Conservation (phyloP, 2,113 vertebrate genomes). For the Seriola aureovittata region DNA sequence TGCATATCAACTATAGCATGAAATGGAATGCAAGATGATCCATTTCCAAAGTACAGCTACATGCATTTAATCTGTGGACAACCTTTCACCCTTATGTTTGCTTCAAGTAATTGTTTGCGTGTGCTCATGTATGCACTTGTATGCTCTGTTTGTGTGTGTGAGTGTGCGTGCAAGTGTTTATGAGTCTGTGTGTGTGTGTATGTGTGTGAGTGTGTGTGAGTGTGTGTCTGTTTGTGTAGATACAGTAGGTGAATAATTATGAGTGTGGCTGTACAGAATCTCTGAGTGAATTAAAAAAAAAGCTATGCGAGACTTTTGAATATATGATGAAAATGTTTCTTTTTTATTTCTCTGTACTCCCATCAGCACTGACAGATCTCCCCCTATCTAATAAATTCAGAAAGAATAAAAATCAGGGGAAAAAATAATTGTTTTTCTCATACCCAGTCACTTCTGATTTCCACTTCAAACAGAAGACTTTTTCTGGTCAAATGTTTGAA, state of each 20-base stretch:
- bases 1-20: conserved; percentile 82
- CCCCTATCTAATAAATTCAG: conserved; percentile 33
- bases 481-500: conserved; percentile 23
- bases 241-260: conserved; percentile 19
- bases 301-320: conserved; percentile 63
- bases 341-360: conserved; percentile 61
- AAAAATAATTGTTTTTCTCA: neutral
- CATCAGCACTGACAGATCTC: conserved; percentile 68
- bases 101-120: conserved; percentile 61
- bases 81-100: conserved; percentile 54
- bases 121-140: conserved; percentile 62
- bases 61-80: conserved; percentile 76
- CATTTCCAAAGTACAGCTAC: conserved; percentile 72
- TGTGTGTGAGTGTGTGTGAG: conserved; percentile 17
- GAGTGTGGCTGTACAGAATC: conserved; percentile 70
- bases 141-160: conserved; percentile 37
- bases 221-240: conserved; percentile 34
- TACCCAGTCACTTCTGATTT: neutral
- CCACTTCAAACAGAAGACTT: neutral
- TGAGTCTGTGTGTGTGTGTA: conserved; percentile 47
- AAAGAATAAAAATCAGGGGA: conserved; percentile 18
- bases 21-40: conserved; percentile 66
- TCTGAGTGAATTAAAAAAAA: conserved; percentile 58
- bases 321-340: conserved; percentile 28
- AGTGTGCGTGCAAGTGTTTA: conserved; percentile 24